These are phyloP conservation scores for Thaumatotibia leucotreta DNA, from an alignment of 1,140 invertebrate genomes.

Conservation along the genomic window DNA sequence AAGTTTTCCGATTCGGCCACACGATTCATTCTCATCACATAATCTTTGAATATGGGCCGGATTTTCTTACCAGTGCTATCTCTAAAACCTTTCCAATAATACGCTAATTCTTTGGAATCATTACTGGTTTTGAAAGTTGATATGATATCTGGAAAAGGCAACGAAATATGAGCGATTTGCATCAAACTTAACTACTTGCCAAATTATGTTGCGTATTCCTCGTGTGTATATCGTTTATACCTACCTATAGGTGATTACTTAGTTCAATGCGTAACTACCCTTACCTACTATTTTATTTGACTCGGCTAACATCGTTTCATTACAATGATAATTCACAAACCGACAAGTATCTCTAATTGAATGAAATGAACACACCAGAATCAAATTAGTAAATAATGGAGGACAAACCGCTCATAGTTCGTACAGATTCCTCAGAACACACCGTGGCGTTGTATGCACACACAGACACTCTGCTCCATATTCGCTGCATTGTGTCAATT, in stretches of 20 bases:
- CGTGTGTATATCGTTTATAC: too few species aligned
- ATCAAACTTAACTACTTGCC: too few species aligned
- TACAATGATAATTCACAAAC: too few species aligned
- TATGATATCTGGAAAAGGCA: slow-evolving; percentile 53
- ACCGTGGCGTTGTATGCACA: slow-evolving; percentile 51
- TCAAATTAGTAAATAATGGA: slow-evolving; percentile 16
- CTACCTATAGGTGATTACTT: too few species aligned
- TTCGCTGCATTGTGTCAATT: slow-evolving; percentile 64
- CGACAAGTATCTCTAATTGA: too few species aligned
- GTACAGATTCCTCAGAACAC: slow-evolving; percentile 47
- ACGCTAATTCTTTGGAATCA: slow-evolving; percentile 74
- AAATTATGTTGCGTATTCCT: background rate
- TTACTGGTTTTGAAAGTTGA: slow-evolving; percentile 60
- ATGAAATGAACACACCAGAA: background rate
- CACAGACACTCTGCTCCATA: slow-evolving; percentile 58
- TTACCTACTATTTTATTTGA: too few species aligned
- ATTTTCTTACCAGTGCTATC: slow-evolving; percentile 78
- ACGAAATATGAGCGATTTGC: background rate
- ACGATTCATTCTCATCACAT: slow-evolving; percentile 79
- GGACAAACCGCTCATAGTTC: slow-evolving; percentile 58
- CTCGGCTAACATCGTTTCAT: too few species aligned
- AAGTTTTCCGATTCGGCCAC: slow-evolving; percentile 78
- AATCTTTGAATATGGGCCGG: slow-evolving; percentile 77
- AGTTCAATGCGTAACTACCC: too few species aligned
- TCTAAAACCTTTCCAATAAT: slow-evolving; percentile 81